Conservation (phyloP, 2,113 vertebrate species). For the Emydura subglobosa region DNA sequence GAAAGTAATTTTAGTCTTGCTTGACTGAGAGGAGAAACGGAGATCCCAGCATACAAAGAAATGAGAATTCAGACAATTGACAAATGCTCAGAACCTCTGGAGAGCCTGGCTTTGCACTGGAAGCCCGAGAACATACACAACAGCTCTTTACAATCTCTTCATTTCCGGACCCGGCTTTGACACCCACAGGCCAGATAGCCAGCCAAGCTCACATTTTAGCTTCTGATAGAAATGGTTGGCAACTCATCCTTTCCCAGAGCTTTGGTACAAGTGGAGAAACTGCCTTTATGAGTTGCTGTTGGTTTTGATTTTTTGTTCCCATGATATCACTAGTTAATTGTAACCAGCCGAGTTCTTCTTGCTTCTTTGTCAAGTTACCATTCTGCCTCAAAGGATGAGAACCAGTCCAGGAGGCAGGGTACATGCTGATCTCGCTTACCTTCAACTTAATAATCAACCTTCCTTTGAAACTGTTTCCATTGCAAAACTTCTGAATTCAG, state of each 20-base stretch:
- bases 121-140: neutral
- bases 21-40: neutral
- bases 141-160: neutral
- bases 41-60: neutral
- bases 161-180: neutral
- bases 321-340: slow-evolving; percentile 45
- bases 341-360: slow-evolving; percentile 43
- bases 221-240: neutral
- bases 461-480: neutral
- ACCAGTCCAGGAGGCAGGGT: accelerated
- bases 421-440: neutral
- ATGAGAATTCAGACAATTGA: neutral
- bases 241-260: slow-evolving; percentile 31
- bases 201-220: neutral
- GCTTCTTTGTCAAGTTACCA: neutral
- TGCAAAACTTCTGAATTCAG: neutral
- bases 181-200: neutral
- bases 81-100: neutral
- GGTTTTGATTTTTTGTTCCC: slow-evolving; percentile 19
- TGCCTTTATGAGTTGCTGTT: neutral
- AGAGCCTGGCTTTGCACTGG: accelerated
- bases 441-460: neutral
- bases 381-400: neutral
- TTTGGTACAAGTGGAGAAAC: neutral
- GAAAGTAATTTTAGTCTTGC: neutral